Evolutionary conservation across 2,113 vertebrate species (phyloP), one percentile per base, ranked within the genome.

Genomic region (Menidia beryllina): DNA sequence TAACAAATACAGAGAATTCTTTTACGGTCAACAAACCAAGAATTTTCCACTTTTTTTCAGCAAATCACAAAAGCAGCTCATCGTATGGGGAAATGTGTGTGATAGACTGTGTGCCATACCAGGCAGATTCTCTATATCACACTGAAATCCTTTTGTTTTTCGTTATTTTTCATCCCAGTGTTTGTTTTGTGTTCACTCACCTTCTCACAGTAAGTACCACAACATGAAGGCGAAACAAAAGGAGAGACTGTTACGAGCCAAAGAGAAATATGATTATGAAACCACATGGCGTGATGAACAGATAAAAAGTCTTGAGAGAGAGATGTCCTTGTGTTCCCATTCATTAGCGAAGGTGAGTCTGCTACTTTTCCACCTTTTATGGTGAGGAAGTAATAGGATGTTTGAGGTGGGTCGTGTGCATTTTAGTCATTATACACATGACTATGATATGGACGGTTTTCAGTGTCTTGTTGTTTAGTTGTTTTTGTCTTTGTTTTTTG

Each of bases 141-240:
- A n/a, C n/a, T n/a, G n/a, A n/a, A n/a, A n/a, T n/a, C n/a, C n/a
- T n/a, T n/a, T n/a, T n/a, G 10, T 36, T 36, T 36, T 36, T 36
- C 10, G 10, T 6, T 6, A 36, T 36, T 36, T 36, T 36, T 36
- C n/a, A n/a, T n/a, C n/a, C n/a, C n/a, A n/a, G n/a, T n/a, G 34
- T 36, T 36, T 36, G 34, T 36, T 36, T 36, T 36, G 34, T n/a
- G 14, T 50, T 52, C 74, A 10, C 54, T 27, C 1, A 14, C 61
- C 6, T 53, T 9, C 4, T 70, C 58, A 13, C 63, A 91, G 91
- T 34, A 90, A 90, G 74, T 77, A 81, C 63, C 78, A 86, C 0
- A 65, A 88, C 48, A 83, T 70, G 63, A 87, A 75, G 21, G 75
- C 75, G 25, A 81, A 70, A 21, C 75, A 83, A 25, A 88, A 85